phyloP scores from a whole-genome alignment of 2,797 vertebrate species.

The Platyrinchus mystaceus region DNA sequence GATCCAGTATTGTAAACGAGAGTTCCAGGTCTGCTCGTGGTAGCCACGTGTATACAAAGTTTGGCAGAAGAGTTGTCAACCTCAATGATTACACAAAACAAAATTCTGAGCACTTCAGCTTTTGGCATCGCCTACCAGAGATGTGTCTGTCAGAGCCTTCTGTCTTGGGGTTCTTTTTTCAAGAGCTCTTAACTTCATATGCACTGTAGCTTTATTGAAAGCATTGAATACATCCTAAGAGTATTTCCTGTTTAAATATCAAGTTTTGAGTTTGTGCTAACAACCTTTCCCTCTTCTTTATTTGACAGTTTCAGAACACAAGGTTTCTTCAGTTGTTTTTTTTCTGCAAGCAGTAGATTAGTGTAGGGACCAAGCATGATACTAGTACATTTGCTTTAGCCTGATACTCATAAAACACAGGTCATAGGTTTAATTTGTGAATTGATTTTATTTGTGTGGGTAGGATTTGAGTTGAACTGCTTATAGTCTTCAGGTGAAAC shows the following conservation, averaged over 20 bases:
- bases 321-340: not conserved
- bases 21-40: not conserved
- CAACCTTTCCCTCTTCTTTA: not conserved
- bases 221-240: not conserved
- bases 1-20: accelerated
- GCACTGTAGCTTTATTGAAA: not conserved
- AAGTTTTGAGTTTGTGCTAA: not conserved
- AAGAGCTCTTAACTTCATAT: not conserved
- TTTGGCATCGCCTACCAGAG: not conserved
- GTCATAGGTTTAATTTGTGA: not conserved
- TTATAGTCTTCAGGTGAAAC: not conserved
- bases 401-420: not conserved
- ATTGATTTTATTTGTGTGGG: not conserved
- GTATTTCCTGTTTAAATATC: not conserved
- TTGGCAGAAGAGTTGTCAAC: not conserved
- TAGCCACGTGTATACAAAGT: not conserved
- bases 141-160: not conserved
- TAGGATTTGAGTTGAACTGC: not conserved
- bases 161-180: not conserved
- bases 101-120: not conserved
- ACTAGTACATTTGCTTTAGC: not conserved
- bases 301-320: not conserved
- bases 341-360: not conserved
- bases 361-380: not conserved
- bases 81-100: not conserved